Percentiles rank a stretch among this genome's conserved stretches.
Evolutionary conservation across 2,113 vertebrate species (phyloP).

Genomic region (Antennarius striatus): DNA sequence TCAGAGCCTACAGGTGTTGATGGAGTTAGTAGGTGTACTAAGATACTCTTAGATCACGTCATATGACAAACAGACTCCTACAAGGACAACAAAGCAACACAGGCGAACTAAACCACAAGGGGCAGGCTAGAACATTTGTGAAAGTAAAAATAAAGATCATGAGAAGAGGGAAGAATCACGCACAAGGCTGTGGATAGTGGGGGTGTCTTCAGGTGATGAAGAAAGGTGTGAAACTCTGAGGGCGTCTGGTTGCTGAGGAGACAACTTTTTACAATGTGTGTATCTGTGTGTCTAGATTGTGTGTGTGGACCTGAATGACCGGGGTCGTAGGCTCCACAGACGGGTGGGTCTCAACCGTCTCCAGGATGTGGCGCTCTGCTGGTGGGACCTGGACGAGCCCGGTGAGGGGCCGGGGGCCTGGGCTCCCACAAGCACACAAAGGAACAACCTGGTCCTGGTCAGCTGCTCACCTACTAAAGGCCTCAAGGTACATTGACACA

Average conservation of each 20-base stretch:
- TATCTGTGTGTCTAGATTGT: conserved; percentile 78
- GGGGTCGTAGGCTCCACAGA: conserved; percentile 76
- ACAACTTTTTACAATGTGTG: neutral
- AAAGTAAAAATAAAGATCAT: no score
- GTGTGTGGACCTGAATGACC: conserved; percentile 80
- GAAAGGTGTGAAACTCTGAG: neutral
- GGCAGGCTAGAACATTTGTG: no score
- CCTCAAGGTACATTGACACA: conserved; percentile 81
- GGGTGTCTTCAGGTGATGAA: neutral
- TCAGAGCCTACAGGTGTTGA: conserved; percentile 42
- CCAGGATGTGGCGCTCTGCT: conserved; percentile 89
- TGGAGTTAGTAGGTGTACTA: neutral
- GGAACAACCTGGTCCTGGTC: conserved; percentile 88
- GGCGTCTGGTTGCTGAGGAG: neutral
- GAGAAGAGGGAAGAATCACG: no score
- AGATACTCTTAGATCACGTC: no score
- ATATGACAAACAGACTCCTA: no score
- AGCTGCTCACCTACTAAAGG: conserved; percentile 80
- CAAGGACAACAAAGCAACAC: no score
- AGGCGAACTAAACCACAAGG: no score
- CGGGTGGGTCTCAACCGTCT: conserved; percentile 80
- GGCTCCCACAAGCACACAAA: conserved; percentile 83
- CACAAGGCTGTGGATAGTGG: no score
- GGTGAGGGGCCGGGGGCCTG: conserved; percentile 87
- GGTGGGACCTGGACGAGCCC: conserved; percentile 81